These are phyloP conservation scores for Paramisgurnus dabryanus DNA, from an alignment of 2,113 vertebrate genomes.

Conservation along the genomic window DNA sequence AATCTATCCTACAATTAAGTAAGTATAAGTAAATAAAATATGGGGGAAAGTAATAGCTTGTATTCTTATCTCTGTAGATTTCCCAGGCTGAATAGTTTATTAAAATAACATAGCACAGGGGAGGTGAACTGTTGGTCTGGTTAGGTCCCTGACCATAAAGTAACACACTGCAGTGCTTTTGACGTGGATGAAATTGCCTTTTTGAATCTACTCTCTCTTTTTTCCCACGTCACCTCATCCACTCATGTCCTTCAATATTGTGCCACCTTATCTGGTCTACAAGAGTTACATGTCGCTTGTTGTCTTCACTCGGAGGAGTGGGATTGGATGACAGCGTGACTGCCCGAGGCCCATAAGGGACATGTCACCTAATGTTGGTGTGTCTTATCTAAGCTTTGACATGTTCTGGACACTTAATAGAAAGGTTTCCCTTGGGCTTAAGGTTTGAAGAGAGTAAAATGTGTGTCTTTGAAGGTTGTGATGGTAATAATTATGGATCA, in stretches of 20 bases:
- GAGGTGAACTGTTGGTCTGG: neutral
- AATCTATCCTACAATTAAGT: too few relatives aligned
- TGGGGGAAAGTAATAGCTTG: neutral
- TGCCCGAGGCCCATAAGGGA: slow-evolving; percentile 10
- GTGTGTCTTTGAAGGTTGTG: slow-evolving; percentile 1
- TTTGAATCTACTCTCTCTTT: slow-evolving; percentile 20
- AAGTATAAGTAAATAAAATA: neutral
- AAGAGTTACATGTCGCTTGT: neutral
- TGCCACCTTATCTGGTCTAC: slow-evolving; percentile 23
- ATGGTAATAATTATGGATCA: slow-evolving; percentile 15
- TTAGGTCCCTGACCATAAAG: neutral
- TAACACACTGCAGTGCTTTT: slow-evolving; percentile 12
- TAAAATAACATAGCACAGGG: neutral
- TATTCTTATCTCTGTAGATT: slow-evolving; percentile 15
- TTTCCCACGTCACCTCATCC: slow-evolving; percentile 8
- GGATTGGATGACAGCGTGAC: neutral
- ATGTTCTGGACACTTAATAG: slow-evolving; percentile 36
- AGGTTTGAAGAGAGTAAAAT: slow-evolving; percentile 18
- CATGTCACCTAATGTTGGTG: neutral
- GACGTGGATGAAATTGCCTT: slow-evolving; percentile 33
- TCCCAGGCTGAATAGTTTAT: neutral
- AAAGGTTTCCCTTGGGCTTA: slow-evolving; percentile 32
- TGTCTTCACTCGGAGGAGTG: neutral
- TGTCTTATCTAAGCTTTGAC: slow-evolving; percentile 39
- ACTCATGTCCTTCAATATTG: slow-evolving; percentile 2